A percentile compares a stretch with the other conserved stretches of the same genome.
Conservation (phyloP, 2,113 vertebrate genomes). For the Podarcis raffonei region DNA sequence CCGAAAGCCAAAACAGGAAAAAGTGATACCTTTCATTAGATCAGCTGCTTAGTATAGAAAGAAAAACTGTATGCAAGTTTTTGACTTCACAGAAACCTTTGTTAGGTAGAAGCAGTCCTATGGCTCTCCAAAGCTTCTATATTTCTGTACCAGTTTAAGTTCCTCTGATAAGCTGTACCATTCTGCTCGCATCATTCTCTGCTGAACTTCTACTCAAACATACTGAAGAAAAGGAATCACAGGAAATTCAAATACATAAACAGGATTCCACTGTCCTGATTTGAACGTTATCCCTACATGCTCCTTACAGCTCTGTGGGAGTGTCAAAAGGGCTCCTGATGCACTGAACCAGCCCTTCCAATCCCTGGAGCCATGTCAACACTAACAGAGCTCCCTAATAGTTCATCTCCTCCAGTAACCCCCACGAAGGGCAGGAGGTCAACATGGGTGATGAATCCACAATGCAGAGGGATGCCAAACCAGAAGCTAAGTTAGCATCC, state of each 20-base stretch:
- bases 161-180: background rate
- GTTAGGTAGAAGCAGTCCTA: too few relatives aligned
- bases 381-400: background rate
- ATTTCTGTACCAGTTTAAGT: background rate
- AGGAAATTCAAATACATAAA: background rate
- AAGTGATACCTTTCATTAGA: background rate
- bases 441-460: background rate
- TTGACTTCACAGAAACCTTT: background rate
- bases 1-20: background rate
- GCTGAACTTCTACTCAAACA: background rate
- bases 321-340: background rate
- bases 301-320: background rate
- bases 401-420: background rate
- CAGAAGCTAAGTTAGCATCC: background rate
- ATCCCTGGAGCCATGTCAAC: background rate
- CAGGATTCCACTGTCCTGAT: background rate
- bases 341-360: too few relatives aligned
- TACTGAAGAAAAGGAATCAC: background rate
- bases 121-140: background rate
- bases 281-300: background rate
- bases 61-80: background rate
- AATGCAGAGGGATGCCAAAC: background rate
- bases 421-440: background rate
- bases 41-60: background rate
- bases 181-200: background rate